These are phyloP conservation scores for Psittacula echo DNA, from an alignment of 2,797 vertebrate genomes.

Conservation along the genomic window DNA sequence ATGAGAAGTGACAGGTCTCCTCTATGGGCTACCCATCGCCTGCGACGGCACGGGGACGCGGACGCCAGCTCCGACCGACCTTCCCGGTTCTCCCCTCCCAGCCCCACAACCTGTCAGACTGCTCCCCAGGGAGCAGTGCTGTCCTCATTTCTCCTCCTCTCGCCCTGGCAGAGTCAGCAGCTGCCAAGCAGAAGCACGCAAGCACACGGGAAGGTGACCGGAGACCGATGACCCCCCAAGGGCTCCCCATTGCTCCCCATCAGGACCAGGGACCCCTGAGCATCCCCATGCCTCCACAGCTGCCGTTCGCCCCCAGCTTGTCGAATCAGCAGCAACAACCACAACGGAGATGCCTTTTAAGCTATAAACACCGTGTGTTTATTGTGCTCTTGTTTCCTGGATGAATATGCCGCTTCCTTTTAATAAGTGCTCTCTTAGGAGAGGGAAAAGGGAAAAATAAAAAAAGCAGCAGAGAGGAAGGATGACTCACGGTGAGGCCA, in stretches of 20 bases:
- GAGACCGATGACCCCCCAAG: rapidly evolving
- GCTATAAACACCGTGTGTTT: background rate
- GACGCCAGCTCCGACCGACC: background rate
- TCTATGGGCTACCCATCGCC: background rate
- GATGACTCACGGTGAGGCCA: constrained; percentile 41
- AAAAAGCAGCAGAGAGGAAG: constrained; percentile 42
- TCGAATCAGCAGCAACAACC: background rate
- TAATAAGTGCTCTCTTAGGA: constrained; percentile 16
- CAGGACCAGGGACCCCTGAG: background rate
- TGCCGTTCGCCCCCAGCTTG: background rate
- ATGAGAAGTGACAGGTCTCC: constrained; percentile 31
- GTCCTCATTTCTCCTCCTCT: background rate
- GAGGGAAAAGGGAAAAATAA: constrained; percentile 17
- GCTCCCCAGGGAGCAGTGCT: background rate
- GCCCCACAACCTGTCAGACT: background rate
- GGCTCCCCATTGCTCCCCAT: rapidly evolving
- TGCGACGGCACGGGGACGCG: rapidly evolving
- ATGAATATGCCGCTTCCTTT: constrained; percentile 28
- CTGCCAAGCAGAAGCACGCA: background rate
- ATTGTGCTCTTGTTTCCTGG: constrained; percentile 48
- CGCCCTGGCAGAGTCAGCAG: background rate
- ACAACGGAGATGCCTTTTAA: background rate
- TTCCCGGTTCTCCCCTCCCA: background rate
- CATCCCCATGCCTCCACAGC: background rate
- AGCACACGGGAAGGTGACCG: background rate